These are phyloP conservation scores for Amblyraja radiata DNA, from an alignment of 2,797 vertebrate species.

Conservation along the genomic window DNA sequence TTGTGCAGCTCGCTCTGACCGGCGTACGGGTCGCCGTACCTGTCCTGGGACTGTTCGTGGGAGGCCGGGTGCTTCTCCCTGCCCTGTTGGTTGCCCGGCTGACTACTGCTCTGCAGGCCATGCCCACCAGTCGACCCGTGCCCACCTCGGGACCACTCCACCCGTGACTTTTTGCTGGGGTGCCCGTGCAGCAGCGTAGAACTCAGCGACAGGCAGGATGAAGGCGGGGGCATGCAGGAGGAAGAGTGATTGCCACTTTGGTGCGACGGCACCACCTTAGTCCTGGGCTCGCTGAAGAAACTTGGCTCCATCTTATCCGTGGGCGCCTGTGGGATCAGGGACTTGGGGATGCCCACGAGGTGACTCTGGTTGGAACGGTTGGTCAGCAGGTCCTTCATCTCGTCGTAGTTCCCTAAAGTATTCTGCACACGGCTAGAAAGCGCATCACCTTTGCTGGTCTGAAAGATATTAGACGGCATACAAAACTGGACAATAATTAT, in stretches of 20 bases:
- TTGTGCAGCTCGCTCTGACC: constrained; percentile 74
- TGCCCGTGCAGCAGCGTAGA: constrained; percentile 63
- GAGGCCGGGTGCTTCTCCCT: constrained; percentile 65
- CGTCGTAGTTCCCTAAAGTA: constrained; percentile 86
- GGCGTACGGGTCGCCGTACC: constrained; percentile 76
- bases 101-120: constrained; percentile 50
- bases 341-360: constrained; percentile 90
- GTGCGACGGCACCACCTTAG: constrained; percentile 58
- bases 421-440: constrained; percentile 87
- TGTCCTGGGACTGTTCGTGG: constrained; percentile 70
- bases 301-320: constrained; percentile 66
- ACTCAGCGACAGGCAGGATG: constrained; percentile 56
- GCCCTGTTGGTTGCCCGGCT: constrained; percentile 55
- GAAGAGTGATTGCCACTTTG: constrained; percentile 55
- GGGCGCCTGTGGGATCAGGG: constrained; percentile 66
- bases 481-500: constrained; percentile 37
- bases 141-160: constrained; percentile 71
- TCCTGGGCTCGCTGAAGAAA: constrained; percentile 73
- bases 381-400: constrained; percentile 89
- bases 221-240: constrained; percentile 66
- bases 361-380: constrained; percentile 91
- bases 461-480: constrained; percentile 46
- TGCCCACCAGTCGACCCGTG: constrained; percentile 59
- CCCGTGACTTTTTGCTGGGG: constrained; percentile 71
- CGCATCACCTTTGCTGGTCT: constrained; percentile 87